phyloP scores from a whole-genome alignment of 2,888 invertebrate species.

The Cosmorhoe ocellata region DNA sequence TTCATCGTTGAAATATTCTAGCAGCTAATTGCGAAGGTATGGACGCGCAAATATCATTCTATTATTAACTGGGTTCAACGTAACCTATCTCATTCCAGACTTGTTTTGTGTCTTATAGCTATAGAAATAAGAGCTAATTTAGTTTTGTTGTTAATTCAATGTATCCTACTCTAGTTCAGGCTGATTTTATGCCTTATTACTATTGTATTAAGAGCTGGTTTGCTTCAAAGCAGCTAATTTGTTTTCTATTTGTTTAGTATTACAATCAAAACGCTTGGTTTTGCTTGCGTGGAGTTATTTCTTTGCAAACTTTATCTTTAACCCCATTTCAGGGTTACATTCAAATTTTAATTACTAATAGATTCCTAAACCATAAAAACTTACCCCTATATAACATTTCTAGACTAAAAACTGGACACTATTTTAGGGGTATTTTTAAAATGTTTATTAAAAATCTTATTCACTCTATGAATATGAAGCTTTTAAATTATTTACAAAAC shows the following conservation, averaged over 20 bases:
- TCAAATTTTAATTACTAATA: background rate
- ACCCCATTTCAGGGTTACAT: background rate
- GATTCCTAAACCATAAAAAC: no score
- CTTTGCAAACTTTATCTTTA: background rate
- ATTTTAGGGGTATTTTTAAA: no score
- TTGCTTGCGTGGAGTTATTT: background rate
- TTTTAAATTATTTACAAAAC: no score
- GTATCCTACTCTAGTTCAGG: no score
- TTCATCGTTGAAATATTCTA: conserved; percentile 10
- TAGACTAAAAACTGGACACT: no score
- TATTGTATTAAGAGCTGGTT: no score
- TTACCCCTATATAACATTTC: no score
- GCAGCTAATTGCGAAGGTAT: conserved; percentile 26
- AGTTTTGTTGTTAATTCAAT: background rate
- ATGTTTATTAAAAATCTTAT: no score
- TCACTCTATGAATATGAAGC: no score
- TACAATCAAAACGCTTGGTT: background rate
- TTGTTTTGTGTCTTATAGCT: background rate
- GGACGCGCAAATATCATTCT: conserved; percentile 34
- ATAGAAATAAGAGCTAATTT: background rate
- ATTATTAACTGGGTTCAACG: conserved; percentile 26
- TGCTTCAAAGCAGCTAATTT: no score
- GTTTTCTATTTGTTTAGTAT: background rate
- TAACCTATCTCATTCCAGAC: background rate
- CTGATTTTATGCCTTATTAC: no score